These are phyloP conservation scores for Desmophyllum pertusum DNA, from an alignment of 92 coral and sea anemone species.

Conservation along the genomic window DNA sequence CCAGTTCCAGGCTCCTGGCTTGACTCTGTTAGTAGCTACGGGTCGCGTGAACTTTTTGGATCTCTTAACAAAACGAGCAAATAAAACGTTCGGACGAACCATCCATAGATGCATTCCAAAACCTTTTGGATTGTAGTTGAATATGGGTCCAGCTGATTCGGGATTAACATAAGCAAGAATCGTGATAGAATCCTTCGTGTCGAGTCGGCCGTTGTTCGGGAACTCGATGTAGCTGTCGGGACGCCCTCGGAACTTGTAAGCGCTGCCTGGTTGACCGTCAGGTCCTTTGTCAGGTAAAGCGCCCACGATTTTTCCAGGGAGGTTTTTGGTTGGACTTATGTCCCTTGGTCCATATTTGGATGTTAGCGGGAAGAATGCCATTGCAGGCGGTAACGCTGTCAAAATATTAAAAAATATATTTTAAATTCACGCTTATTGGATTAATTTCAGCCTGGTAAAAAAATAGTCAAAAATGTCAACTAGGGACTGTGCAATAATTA, in stretches of 20 bases:
- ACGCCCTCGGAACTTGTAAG: slow-evolving; percentile 67
- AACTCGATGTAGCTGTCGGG: slow-evolving; percentile 76
- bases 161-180: slow-evolving; percentile 71
- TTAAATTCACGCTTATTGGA: background rate
- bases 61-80: slow-evolving; percentile 72
- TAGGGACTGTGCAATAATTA: too few species aligned
- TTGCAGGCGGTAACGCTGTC: slow-evolving; percentile 69
- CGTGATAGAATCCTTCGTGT: slow-evolving; percentile 65
- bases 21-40: slow-evolving; percentile 48
- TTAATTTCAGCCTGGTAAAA: background rate
- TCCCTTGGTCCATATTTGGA: slow-evolving; percentile 54
- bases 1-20: slow-evolving; percentile 62
- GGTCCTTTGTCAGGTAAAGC: slow-evolving; percentile 58
- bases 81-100: slow-evolving; percentile 53
- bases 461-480: background rate
- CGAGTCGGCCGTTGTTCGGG: slow-evolving; percentile 70
- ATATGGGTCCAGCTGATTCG: slow-evolving; percentile 73
- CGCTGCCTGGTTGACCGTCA: slow-evolving; percentile 65
- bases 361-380: slow-evolving; percentile 77
- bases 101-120: slow-evolving; percentile 78
- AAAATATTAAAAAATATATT: background rate
- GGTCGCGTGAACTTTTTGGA: slow-evolving; percentile 42
- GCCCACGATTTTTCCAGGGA: slow-evolving; percentile 54
- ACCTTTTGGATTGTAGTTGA: slow-evolving; percentile 58
- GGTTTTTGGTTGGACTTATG: slow-evolving; percentile 72